A percentile compares a stretch with the other conserved stretches of the same genome.
Evolutionary conservation across 2,888 invertebrate species (phyloP).

Genomic region (Dusona sp.): DNA sequence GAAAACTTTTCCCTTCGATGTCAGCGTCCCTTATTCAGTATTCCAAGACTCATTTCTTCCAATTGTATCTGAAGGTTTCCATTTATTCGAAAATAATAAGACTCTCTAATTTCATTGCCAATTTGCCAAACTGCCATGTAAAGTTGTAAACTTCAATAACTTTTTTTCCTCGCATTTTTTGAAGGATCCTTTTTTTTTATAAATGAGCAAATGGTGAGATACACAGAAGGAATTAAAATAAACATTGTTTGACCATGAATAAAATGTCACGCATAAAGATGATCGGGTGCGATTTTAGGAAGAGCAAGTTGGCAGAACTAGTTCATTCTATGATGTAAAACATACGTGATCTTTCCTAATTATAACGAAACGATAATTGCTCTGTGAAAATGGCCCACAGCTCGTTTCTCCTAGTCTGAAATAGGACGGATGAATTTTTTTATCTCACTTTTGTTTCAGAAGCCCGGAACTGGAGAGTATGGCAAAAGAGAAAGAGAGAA

Average conservation of each 20-base stretch:
- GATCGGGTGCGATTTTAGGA: background rate
- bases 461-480: slow-evolving; percentile 32
- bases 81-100: background rate
- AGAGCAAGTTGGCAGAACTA: slow-evolving; percentile 8
- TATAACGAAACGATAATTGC: slow-evolving; percentile 34
- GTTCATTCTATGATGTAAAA: background rate
- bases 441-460: slow-evolving; percentile 9
- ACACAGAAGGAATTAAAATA: background rate
- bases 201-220: background rate
- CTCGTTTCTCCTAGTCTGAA: slow-evolving; percentile 7
- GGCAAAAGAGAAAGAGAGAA: slow-evolving; percentile 19
- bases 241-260: background rate
- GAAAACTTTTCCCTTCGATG: background rate
- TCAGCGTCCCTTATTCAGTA: background rate
- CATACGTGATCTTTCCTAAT: slow-evolving; percentile 9
- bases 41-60: slow-evolving; percentile 4
- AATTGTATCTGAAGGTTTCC: background rate
- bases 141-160: background rate
- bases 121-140: background rate
- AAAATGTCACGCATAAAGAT: background rate
- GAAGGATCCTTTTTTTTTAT: background rate
- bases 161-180: background rate
- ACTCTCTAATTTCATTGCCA: background rate
- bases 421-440: slow-evolving; percentile 35
- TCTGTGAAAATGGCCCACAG: slow-evolving; percentile 12